Evolutionary conservation across 2,888 invertebrate genomes (phyloP), one percentile per base, ranked within the genome.

Genomic region (Achlya flavicornis): DNA sequence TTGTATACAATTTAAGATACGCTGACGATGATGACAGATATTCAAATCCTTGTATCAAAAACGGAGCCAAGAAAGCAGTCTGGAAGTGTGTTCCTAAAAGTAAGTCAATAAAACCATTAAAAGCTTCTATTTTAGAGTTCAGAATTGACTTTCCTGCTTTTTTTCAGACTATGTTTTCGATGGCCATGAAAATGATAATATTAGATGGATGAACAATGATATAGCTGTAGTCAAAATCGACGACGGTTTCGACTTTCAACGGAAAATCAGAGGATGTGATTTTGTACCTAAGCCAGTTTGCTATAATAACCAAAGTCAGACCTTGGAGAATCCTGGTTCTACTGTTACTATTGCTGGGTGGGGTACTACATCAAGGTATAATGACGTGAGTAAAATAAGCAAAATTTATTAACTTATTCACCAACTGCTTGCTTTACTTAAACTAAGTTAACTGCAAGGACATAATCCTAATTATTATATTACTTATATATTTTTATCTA

Each of bases 21-120:
- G 77, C 80, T 3, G 88, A 90, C 57, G 90, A 91, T 3, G 91
- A 88, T 19, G 90, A 90, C 19, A 83, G 87, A 71, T 87, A 80
- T 58, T 90, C 78, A 61, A 90, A 87, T 69, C 85, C 83, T 0
- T 92, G 92, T 63, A 91, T 92, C 33, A 91, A 90, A 70, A 91
- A 91, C 64, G 91, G 91, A 10, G 91, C 88, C 0, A 91, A 90
- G 66, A 92, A 90, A 81, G 92, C 92, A 1, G 84, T 89, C 62
- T 92, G 92, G 92, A 92, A 91, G 76, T 92, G 92, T 69, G 81
- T 92, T 14, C 92, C 92, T 4, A 91, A 91, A 83, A 92, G 92
- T 91, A 77, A 85, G 89, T 71, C 16, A 19, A 26, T n/a, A 33
- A n/a, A 53, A 4, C 53, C n/a, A 19, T 19, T 53, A 53, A 19